Conservation (phyloP, 2,888 invertebrate genomes). For the Eurytoma californica region DNA sequence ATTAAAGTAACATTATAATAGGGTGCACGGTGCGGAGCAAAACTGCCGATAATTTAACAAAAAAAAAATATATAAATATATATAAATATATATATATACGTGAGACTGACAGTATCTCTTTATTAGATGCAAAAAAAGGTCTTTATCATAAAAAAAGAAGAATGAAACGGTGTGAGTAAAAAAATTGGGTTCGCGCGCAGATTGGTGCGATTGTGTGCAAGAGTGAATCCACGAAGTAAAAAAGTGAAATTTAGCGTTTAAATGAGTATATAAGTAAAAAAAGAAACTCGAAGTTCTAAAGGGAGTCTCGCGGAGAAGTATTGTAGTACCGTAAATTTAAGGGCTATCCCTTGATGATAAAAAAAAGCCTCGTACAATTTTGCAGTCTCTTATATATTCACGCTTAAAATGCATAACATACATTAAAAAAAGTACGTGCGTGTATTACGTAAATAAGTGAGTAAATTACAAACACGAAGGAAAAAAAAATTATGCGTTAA, state of each 20-base stretch:
- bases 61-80: slow-evolving; percentile 26
- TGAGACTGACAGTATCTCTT: slow-evolving; percentile 70
- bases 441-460: slow-evolving; percentile 37
- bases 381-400: slow-evolving; percentile 50
- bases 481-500: neutral
- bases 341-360: slow-evolving; percentile 33
- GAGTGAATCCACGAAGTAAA: neutral
- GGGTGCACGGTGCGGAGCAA: slow-evolving; percentile 57
- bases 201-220: neutral
- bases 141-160: slow-evolving; percentile 53
- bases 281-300: slow-evolving; percentile 23
- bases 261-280: neutral
- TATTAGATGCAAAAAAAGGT: slow-evolving; percentile 60
- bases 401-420: slow-evolving; percentile 39
- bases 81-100: slow-evolving; percentile 59
- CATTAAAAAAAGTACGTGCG: slow-evolving; percentile 13
- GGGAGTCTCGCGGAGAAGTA: slow-evolving; percentile 1
- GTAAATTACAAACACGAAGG: slow-evolving; percentile 22
- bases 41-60: slow-evolving; percentile 68
- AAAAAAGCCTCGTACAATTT: slow-evolving; percentile 42
- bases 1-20: neutral
- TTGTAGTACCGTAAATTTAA: slow-evolving; percentile 29
- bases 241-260: neutral
- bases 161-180: neutral
- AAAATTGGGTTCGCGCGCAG: slow-evolving; percentile 3